These are phyloP conservation scores for Lochmaea capreae DNA, from an alignment of 2,888 invertebrate species.

Conservation along the genomic window DNA sequence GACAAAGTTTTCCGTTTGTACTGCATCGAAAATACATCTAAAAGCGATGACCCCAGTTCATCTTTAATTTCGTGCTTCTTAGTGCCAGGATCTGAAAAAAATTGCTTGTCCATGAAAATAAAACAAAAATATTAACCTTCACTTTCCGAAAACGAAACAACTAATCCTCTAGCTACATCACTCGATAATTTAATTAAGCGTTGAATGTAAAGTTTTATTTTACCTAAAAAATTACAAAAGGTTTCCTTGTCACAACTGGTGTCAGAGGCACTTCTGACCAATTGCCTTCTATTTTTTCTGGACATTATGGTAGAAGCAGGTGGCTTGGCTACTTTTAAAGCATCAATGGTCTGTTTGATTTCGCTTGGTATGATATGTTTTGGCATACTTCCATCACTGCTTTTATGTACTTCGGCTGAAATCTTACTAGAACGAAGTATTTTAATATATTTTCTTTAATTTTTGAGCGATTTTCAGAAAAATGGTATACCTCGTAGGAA, in stretches of 20 bases:
- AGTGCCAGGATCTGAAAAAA: not conserved
- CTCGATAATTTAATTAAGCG: not conserved
- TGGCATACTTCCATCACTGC: conserved; percentile 27
- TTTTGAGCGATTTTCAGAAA: no score
- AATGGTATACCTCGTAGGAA: no score
- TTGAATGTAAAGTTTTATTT: not conserved
- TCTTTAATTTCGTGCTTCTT: not conserved
- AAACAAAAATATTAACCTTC: not conserved
- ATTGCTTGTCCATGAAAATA: no score
- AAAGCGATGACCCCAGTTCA: not conserved
- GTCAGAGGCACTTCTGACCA: conserved; percentile 37
- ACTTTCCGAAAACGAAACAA: not conserved
- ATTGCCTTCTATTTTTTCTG: conserved; percentile 36
- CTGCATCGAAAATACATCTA: conserved; percentile 13
- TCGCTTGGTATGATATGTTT: conserved; percentile 42
- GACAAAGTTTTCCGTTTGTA: not conserved
- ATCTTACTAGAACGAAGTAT: conserved; percentile 49
- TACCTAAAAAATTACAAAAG: conserved; percentile 40
- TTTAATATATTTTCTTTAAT: not conserved
- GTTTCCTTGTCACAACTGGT: conserved; percentile 43
- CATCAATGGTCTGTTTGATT: conserved; percentile 48
- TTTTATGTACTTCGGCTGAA: conserved; percentile 45
- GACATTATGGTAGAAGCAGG: conserved; percentile 22
- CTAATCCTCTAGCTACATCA: not conserved
- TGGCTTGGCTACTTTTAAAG: conserved; percentile 45